Conservation (phyloP, 2,113 vertebrate genomes). For the Todiramphus chloris region DNA sequence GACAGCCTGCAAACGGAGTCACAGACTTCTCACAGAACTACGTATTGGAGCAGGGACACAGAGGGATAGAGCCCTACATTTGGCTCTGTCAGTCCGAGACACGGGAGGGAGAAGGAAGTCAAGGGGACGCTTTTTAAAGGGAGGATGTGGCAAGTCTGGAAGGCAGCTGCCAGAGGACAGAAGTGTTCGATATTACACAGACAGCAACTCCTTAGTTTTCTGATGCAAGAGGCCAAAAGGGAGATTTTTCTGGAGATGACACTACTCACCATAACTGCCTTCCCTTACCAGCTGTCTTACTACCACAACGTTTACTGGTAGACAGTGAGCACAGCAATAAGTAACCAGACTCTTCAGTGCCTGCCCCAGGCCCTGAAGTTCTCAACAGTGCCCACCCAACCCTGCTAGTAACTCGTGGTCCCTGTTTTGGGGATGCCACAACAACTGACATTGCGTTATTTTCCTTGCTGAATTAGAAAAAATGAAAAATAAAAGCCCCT, state of each 20-base stretch:
- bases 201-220: neutral
- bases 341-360: neutral
- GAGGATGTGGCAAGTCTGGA: neutral
- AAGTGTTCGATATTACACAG: neutral
- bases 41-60: neutral
- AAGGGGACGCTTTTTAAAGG: neutral
- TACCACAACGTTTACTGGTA: fast-evolving
- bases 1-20: neutral
- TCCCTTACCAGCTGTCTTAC: neutral
- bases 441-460: neutral
- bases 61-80: neutral
- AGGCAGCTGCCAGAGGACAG: neutral
- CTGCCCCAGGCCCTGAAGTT: neutral
- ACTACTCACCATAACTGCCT: slow-evolving; percentile 15
- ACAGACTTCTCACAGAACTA: neutral
- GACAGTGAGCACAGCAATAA: neutral
- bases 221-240: neutral
- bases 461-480: neutral
- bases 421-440: neutral
- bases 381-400: neutral
- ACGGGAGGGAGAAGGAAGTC: neutral
- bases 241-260: neutral
- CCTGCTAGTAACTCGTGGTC: neutral
- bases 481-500: neutral
- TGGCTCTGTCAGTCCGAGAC: too few relatives aligned